A percentile compares a stretch with the other conserved stretches of the same genome.
phyloP scores from a whole-genome alignment of 92 coral and sea anemone species.

The Phenganax stokvisi region DNA sequence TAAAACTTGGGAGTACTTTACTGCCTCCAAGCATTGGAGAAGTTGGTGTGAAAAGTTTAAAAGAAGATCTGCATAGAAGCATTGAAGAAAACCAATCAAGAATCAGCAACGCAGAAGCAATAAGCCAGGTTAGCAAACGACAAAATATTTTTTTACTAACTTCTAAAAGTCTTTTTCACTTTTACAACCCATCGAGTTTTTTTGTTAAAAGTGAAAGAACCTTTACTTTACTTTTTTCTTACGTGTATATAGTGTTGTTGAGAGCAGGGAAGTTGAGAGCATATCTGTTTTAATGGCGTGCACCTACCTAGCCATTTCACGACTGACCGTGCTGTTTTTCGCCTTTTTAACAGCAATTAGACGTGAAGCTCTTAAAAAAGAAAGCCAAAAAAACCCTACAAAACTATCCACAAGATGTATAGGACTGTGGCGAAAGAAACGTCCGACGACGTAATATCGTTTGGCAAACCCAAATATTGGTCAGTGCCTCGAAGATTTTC shows the following conservation, averaged over 20 bases:
- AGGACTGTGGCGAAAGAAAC: not conserved
- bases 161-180: not conserved
- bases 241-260: too few relatives aligned
- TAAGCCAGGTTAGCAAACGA: constrained; percentile 33
- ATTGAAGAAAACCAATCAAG: not conserved
- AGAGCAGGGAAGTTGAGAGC: not conserved
- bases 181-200: too few relatives aligned
- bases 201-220: too few relatives aligned
- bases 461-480: constrained; percentile 16
- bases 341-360: not conserved
- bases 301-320: not conserved
- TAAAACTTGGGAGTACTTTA: too few relatives aligned
- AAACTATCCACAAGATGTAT: too few relatives aligned
- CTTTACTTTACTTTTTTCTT: too few relatives aligned
- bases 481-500: not conserved
- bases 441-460: not conserved
- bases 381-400: not conserved
- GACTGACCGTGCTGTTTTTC: constrained; percentile 19
- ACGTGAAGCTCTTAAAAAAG: not conserved
- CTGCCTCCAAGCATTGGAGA: not conserved
- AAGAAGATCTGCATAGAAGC: not conserved
- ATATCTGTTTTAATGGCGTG: not conserved
- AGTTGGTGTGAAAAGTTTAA: not conserved
- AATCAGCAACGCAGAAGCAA: not conserved
- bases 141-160: constrained; percentile 14